Evolutionary conservation across 2,113 vertebrate genomes (phyloP), one percentile per base, ranked within the genome.

Genomic region (Bos javanicus): DNA sequence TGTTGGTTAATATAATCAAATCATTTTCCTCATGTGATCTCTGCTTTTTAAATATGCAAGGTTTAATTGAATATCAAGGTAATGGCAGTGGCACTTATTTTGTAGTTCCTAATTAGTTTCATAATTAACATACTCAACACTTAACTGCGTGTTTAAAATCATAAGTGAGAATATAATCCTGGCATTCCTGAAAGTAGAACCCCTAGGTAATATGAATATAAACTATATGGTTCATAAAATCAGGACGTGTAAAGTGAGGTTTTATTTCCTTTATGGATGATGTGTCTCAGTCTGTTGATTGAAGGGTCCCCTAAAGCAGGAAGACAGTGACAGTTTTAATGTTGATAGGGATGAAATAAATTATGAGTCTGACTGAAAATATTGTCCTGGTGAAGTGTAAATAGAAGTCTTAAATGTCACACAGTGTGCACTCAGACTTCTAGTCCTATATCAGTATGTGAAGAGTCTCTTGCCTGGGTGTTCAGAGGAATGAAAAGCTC

Each of bases 51-150:
- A 87, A 62, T 96, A 94, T 54, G 62, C 1, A 17, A 80, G 13
- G 16, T 96, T 97, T 98, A 97, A 93, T 81, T 96, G 86, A 93
- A 23, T 91, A 64, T 81, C 81, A 81, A 11, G 92, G 54, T 88
- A 74, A 80, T 78, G 74, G 36, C 33, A 64, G 1, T 82, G 13
- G 46, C 12, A 39, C 16, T 52, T 96, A 82, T 46, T 92, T 64
- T 84, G 10, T 96, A 46, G 6, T 90, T 96, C 19, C 92, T 97
- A 91, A 91, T 95, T 91, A 26, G 17, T 89, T 95, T 96, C 52
- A 54, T 95, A 96, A 91, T 95, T 97, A 94, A 86, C 12, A 59
- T 92, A 36, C 14, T 82, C n/a, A 86, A n/a, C 30, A 87, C 84
- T 87, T 86, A 46, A 91, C 25, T 89, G 21, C 36, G n/a, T 76